Base-by-base conservation (phyloP, 2,797 vertebrate genomes). In the Spatula versicolor region DNA sequence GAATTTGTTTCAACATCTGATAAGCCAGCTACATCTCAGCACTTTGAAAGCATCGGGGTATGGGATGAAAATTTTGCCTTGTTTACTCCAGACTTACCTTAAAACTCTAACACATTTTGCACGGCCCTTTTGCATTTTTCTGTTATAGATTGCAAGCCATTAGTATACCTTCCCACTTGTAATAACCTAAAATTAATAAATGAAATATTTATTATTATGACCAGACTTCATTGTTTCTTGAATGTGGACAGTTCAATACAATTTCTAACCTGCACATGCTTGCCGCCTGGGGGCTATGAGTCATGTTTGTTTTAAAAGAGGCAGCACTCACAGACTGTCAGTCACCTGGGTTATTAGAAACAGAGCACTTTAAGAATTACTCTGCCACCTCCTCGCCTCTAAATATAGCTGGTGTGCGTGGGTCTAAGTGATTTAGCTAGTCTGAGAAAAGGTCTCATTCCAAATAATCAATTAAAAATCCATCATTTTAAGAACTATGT, bases 221-320 rank as follows among this genome's bases (percentile, higher is more conserved):
- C 82, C 94, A 90, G 88, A 89, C 91, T 93, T 96, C 90, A 82
- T 73, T 86, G 55, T 94, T 95, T 90, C 91, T 90, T 68, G 84
- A 83, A 90, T 60, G 59, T 60, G 95, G 96, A 93, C 81, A 94
- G 94, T 97, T 98, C 97, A 96, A 91, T 94, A 56, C 69, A n/a
- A 90, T 96, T 97, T 95, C 96, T 79, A 94, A 86, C 86, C 92
- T 74, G 68, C 83, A 68, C 67, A 83, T 50, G 89, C 46, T 85
- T 52, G 88, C 80, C 9, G 86, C 95, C 96, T 89, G 66, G 88
- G 96, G 96, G 80, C 83, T 96, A 83, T 95, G 96, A 98, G 78
- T 98, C 96, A 96, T 81, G 92, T 96, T 97, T 97, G 93, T 96
- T 97, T 97, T 93, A 96, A 96, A 96, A 97, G 96, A 97, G 96